A percentile compares a stretch with the other conserved stretches of the same genome.
Evolutionary conservation across 2,888 invertebrate species (phyloP).

Genomic region (Trilocha varians): DNA sequence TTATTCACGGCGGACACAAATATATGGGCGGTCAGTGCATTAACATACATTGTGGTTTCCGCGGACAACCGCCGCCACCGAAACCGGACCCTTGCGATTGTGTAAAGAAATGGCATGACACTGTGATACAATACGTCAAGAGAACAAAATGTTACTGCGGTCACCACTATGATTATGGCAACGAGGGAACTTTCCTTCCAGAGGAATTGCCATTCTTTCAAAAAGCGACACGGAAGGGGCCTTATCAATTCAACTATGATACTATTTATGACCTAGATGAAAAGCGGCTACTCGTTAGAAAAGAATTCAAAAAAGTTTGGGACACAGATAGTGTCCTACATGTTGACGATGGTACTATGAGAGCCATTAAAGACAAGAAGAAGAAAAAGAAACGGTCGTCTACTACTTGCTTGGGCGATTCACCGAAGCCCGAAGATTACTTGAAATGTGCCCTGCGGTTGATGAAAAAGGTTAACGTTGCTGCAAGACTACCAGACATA

Average conservation of each 20-base stretch:
- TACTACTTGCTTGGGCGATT: conserved; percentile 37
- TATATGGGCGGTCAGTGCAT: conserved; percentile 27
- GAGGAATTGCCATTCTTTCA: conserved; percentile 49
- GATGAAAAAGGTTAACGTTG: conserved; percentile 40
- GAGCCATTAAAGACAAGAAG: conserved; percentile 31
- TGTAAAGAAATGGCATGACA: conserved; percentile 39
- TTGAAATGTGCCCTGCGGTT: conserved; percentile 44
- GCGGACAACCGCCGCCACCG: conserved; percentile 28
- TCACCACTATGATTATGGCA: conserved; percentile 47
- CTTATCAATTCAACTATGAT: conserved; percentile 41
- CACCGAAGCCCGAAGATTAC: conserved; percentile 45
- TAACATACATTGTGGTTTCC: conserved; percentile 47
- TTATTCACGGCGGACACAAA: conserved; percentile 52
- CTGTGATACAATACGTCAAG: conserved; percentile 38
- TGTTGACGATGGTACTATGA: conserved; percentile 24
- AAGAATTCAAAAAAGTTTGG: conserved; percentile 50
- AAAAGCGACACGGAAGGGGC: conserved; percentile 35
- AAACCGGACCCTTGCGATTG: conserved; percentile 46
- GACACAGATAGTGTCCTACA: conserved; percentile 49
- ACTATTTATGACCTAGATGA: conserved; percentile 49
- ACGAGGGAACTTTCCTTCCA: conserved; percentile 39
- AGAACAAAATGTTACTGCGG: conserved; percentile 48
- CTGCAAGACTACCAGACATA: conserved; percentile 52
- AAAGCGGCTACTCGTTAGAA: conserved; percentile 37
- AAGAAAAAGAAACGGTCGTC: conserved; percentile 32